phyloP scores from a whole-genome alignment of 2,888 invertebrate species.

The Pyrochroa serraticornis region DNA sequence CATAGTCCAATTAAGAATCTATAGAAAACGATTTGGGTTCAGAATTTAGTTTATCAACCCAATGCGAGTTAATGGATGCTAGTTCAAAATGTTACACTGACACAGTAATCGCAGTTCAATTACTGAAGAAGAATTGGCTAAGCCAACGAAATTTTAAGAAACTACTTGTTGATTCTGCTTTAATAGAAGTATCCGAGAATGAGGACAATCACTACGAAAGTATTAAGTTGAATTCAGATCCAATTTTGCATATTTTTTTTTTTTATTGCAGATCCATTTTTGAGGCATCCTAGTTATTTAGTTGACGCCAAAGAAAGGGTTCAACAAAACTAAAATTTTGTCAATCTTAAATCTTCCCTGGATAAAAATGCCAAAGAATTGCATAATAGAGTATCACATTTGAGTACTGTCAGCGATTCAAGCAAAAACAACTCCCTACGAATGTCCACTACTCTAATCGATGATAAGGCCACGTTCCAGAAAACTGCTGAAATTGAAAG shows the following conservation, averaged over 20 bases:
- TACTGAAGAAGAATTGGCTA: constrained; percentile 67
- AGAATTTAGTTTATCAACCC: constrained; percentile 66
- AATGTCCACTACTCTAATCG: constrained; percentile 64
- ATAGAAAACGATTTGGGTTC: constrained; percentile 58
- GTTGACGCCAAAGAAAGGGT: constrained; percentile 84
- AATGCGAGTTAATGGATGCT: constrained; percentile 77
- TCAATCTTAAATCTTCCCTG: constrained; percentile 58
- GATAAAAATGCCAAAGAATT: constrained; percentile 64
- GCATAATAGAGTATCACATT: constrained; percentile 75
- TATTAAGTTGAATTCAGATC: constrained; percentile 73
- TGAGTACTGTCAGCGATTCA: constrained; percentile 83
- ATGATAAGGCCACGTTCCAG: constrained; percentile 63
- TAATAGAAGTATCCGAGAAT: constrained; percentile 71
- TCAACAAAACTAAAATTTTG: constrained; percentile 70
- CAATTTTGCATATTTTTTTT: constrained; percentile 57
- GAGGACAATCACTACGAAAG: constrained; percentile 78
- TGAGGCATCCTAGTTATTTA: constrained; percentile 84
- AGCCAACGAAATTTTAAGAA: constrained; percentile 76
- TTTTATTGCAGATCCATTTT: constrained; percentile 65
- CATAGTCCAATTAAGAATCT: constrained; percentile 59
- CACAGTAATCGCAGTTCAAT: constrained; percentile 57
- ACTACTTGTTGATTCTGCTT: constrained; percentile 72
- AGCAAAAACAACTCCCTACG: constrained; percentile 82
- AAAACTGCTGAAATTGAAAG: constrained; percentile 82
- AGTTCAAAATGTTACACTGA: constrained; percentile 77